Conservation (phyloP, 2,113 vertebrate genomes). For the Cariama cristata region DNA sequence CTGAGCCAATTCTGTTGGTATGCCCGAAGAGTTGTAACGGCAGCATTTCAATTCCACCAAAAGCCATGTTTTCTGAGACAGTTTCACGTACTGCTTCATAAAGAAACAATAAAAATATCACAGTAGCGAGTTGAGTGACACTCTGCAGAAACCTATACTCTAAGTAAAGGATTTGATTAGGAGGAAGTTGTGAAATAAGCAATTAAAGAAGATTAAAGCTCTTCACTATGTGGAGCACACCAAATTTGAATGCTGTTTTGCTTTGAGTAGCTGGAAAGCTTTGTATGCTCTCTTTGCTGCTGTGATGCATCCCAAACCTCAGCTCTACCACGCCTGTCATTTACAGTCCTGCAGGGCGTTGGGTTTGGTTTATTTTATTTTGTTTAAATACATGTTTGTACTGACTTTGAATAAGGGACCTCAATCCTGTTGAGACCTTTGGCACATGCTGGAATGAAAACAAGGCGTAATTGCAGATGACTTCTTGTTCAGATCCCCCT, state of each 20-base stretch:
- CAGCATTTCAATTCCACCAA: neutral
- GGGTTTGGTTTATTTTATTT: neutral
- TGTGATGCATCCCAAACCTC: neutral
- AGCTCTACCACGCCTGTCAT: neutral
- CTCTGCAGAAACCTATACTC: neutral
- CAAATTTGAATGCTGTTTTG: neutral
- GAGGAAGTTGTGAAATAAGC: neutral
- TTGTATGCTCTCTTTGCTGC: neutral
- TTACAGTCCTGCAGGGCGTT: neutral
- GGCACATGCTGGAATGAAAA: neutral
- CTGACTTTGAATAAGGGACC: neutral
- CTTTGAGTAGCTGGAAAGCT: neutral
- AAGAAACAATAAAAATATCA: neutral
- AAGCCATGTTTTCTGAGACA: neutral
- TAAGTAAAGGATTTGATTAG: neutral
- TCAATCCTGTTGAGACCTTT: neutral
- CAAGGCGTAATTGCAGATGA: neutral
- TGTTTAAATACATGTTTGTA: neutral
- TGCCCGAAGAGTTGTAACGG: neutral
- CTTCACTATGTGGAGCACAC: neutral
- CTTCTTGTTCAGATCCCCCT: neutral
- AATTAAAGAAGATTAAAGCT: neutral
- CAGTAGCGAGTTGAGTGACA: accelerated
- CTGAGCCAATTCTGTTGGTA: neutral
- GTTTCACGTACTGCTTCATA: neutral